Percentiles rank a stretch among this genome's conserved stretches.
Conservation (phyloP, 1,140 invertebrate genomes). For the Aphidius ervi region DNA sequence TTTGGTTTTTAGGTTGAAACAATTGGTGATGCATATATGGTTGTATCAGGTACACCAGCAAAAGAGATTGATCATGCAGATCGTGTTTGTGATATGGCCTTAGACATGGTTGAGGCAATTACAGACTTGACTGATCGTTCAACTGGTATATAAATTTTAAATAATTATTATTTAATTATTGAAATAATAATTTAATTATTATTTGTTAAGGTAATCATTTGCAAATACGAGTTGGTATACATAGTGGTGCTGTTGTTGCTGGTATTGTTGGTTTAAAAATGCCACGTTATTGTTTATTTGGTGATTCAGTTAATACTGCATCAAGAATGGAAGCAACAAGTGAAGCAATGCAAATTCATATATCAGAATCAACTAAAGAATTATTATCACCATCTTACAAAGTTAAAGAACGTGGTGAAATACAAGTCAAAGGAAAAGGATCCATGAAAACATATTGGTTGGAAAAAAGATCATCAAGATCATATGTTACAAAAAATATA, state of each 20-base stretch:
- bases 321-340: constrained; percentile 90
- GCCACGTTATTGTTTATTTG: constrained; percentile 92
- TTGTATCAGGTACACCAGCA: constrained; percentile 91
- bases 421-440: constrained; percentile 84
- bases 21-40: constrained; percentile 96
- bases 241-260: constrained; percentile 87
- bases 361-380: constrained; percentile 81
- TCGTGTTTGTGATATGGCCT: constrained; percentile 91
- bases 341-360: constrained; percentile 89
- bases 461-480: constrained; percentile 61
- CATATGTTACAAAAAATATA: constrained; percentile 49
- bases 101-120: constrained; percentile 94
- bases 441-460: constrained; percentile 94
- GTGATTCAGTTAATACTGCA: constrained; percentile 89
- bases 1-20: constrained; percentile 73
- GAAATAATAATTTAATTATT: constrained; percentile 5
- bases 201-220: constrained; percentile 69
- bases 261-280: constrained; percentile 94
- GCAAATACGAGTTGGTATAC: constrained; percentile 83
- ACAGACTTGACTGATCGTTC: constrained; percentile 86
- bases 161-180: neutral
- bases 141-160: constrained; percentile 59
- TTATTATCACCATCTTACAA: constrained; percentile 72
- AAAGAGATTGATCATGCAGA: constrained; percentile 86
- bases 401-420: constrained; percentile 75